Percentiles rank a stretch among this genome's conserved stretches.
Evolutionary conservation across 2,797 vertebrate species (phyloP).

Genomic region (Tangara arthus): DNA sequence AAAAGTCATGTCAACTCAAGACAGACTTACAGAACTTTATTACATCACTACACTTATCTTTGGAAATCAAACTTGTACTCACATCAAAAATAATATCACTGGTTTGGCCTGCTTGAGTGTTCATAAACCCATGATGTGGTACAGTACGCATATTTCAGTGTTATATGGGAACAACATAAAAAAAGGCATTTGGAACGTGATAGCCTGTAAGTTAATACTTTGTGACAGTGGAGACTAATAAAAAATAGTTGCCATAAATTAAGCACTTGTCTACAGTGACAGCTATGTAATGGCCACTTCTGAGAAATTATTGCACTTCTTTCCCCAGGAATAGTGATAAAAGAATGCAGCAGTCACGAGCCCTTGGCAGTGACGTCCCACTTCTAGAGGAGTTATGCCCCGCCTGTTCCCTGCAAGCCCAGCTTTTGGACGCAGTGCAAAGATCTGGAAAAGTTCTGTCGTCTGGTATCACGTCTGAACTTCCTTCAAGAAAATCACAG

Average conservation of each 20-base stretch:
- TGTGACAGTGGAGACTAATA: conserved; percentile 22
- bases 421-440: background rate
- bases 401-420: background rate
- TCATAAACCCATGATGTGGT: background rate
- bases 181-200: background rate
- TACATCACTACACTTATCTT: background rate
- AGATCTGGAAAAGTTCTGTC: background rate
- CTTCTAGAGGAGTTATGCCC: background rate
- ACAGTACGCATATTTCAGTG: background rate
- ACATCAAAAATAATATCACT: background rate
- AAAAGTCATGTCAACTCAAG: background rate
- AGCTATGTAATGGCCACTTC: background rate
- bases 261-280: conserved; percentile 18
- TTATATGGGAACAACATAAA: background rate
- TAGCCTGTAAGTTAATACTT: conserved; percentile 36
- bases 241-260: conserved; percentile 47
- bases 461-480: background rate
- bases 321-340: background rate
- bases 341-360: background rate
- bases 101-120: background rate
- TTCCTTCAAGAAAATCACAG: background rate
- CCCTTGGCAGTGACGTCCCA: background rate
- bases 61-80: conserved; percentile 5
- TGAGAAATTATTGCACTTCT: conserved; percentile 18
- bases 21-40: background rate